Percentiles rank a stretch among this genome's conserved stretches.
Conservation (phyloP, 2,797 vertebrate species). For the Tinamus major region DNA sequence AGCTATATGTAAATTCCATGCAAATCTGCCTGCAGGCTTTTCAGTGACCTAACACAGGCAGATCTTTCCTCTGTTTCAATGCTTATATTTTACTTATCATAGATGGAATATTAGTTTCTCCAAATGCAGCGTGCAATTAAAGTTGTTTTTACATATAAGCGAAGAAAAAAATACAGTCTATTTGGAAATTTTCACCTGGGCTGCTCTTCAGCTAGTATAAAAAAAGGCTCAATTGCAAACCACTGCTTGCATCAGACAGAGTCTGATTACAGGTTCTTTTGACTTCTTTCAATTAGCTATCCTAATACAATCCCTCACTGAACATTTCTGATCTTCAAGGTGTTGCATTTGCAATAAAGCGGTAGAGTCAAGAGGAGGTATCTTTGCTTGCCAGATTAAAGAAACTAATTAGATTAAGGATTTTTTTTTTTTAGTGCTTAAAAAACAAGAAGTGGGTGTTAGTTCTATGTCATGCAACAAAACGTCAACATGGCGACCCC, state of each 20-base stretch:
- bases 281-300: conserved; percentile 40
- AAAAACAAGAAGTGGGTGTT: conserved; percentile 72
- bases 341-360: conserved; percentile 49
- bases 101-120: background rate
- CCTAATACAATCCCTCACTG: conserved; percentile 7
- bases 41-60: background rate
- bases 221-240: background rate
- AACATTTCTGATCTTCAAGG: conserved; percentile 76
- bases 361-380: conserved; percentile 54
- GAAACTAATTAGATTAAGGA: conserved; percentile 79
- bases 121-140: background rate
- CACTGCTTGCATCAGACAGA: background rate
- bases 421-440: conserved; percentile 68
- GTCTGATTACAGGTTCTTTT: background rate
- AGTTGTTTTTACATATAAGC: background rate
- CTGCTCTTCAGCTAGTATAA: background rate
- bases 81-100: background rate
- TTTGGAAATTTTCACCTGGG: background rate
- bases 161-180: background rate
- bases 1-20: background rate
- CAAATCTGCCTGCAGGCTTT: background rate
- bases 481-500: conserved; percentile 50
- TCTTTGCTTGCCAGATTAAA: conserved; percentile 71
- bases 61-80: background rate
- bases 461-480: conserved; percentile 66